Percentiles rank a stretch among this genome's conserved stretches.
phyloP scores from a whole-genome alignment of 2,113 vertebrate genomes.

The Limanda limanda region DNA sequence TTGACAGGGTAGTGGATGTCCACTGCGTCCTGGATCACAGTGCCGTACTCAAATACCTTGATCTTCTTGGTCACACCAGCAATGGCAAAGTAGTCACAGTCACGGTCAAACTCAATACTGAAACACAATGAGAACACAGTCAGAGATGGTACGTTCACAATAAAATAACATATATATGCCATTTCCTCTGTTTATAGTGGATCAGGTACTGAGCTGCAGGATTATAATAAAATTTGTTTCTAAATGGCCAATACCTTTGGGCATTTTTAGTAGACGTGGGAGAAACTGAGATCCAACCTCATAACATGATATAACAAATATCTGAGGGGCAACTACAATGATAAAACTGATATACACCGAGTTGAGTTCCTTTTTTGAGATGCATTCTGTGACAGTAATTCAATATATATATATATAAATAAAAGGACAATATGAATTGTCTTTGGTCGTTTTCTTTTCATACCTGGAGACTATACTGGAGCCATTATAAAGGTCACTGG shows the following conservation, averaged over 20 bases:
- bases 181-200: neutral
- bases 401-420: neutral
- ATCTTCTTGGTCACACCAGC: conserved; percentile 99
- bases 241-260: too few species aligned
- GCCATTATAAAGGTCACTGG: conserved; percentile 98
- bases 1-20: conserved; percentile 99
- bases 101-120: conserved; percentile 99
- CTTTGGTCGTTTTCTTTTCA: neutral
- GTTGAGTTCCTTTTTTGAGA: too few species aligned
- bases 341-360: too few species aligned
- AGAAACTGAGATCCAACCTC: neutral
- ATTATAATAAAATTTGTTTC: too few species aligned
- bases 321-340: too few species aligned
- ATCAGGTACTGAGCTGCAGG: neutral
- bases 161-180: neutral
- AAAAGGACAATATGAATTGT: neutral
- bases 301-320: too few species aligned
- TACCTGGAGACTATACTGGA: conserved; percentile 99
- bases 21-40: conserved; percentile 99
- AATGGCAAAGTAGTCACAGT: conserved; percentile 99
- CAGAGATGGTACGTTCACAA: neutral
- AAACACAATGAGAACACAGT: conserved; percentile 3
- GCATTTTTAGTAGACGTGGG: neutral
- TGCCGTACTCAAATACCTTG: conserved; percentile 98
- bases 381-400: too few species aligned